Percentiles rank a stretch among this genome's conserved stretches.
phyloP scores from a whole-genome alignment of 2,888 invertebrate species.

The Megastigmus dorsalis region DNA sequence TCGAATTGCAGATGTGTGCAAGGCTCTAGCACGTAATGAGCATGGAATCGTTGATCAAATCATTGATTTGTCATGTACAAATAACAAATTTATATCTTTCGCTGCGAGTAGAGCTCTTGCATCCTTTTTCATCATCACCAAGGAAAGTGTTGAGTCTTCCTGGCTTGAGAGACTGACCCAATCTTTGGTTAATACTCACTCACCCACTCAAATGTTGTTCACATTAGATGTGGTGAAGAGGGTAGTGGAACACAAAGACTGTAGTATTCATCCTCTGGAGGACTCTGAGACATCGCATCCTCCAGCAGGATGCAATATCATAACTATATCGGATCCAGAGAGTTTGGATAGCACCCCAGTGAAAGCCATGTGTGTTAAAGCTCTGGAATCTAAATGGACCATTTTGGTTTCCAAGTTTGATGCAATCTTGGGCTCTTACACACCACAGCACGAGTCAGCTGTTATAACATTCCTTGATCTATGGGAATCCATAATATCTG shows the following conservation, averaged over 20 bases:
- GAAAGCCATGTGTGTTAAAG: constrained; percentile 90
- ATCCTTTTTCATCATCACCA: constrained; percentile 88
- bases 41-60: constrained; percentile 90
- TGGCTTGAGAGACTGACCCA: constrained; percentile 87
- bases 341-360: constrained; percentile 90
- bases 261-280: constrained; percentile 85
- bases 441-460: constrained; percentile 75
- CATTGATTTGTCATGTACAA: constrained; percentile 85
- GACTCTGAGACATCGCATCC: constrained; percentile 74
- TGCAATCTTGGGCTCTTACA: constrained; percentile 74
- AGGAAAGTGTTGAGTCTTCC: constrained; percentile 86
- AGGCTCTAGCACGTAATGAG: constrained; percentile 86
- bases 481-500: constrained; percentile 93
- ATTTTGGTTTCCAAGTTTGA: constrained; percentile 80
- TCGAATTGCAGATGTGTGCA: constrained; percentile 86
- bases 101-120: constrained; percentile 87
- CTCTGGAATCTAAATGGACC: constrained; percentile 90
- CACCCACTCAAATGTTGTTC: constrained; percentile 84
- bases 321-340: constrained; percentile 85
- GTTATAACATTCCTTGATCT: constrained; percentile 87
- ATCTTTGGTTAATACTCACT: constrained; percentile 78
- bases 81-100: constrained; percentile 88
- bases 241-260: constrained; percentile 92
- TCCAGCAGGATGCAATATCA: constrained; percentile 77
- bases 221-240: constrained; percentile 89